Percentiles rank a stretch among this genome's conserved stretches.
Evolutionary conservation across 2,888 invertebrate genomes (phyloP).

Genomic region (Glyphotaelius pellucidus): DNA sequence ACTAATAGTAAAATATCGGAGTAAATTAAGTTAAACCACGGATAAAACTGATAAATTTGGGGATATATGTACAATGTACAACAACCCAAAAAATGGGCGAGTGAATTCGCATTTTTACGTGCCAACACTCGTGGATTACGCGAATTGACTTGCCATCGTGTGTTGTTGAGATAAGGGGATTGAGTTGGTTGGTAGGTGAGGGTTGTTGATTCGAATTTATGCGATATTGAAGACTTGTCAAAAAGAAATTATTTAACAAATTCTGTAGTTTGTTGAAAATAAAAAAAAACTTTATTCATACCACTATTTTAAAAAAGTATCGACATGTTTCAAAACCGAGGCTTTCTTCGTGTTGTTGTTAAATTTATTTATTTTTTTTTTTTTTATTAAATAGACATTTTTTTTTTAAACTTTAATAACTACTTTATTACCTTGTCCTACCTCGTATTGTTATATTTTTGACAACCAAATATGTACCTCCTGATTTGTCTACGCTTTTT

Average conservation of each 20-base stretch:
- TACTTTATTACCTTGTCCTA: too few relatives aligned
- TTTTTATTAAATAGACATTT: too few relatives aligned
- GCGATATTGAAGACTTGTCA: neutral
- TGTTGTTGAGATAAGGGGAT: neutral
- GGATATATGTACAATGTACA: neutral
- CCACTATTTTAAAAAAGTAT: too few relatives aligned
- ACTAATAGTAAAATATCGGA: neutral
- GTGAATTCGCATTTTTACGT: neutral
- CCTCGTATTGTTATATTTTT: too few relatives aligned
- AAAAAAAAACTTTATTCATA: too few relatives aligned
- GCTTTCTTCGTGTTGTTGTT: too few relatives aligned
- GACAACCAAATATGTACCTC: too few relatives aligned
- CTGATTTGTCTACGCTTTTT: too few relatives aligned
- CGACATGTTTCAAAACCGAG: too few relatives aligned
- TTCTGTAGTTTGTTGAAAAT: too few relatives aligned
- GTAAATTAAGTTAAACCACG: neutral
- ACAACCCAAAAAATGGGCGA: neutral
- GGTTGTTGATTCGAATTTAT: neutral
- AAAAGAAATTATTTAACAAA: neutral
- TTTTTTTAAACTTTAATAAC: too few relatives aligned
- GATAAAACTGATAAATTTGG: neutral
- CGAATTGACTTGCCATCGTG: neutral
- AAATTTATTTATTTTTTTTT: too few relatives aligned
- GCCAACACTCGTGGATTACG: neutral
- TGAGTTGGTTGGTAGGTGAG: neutral